These are phyloP conservation scores for Enteromius trimaculatus DNA, from an alignment of 2,797 vertebrate species.

Conservation along the genomic window DNA sequence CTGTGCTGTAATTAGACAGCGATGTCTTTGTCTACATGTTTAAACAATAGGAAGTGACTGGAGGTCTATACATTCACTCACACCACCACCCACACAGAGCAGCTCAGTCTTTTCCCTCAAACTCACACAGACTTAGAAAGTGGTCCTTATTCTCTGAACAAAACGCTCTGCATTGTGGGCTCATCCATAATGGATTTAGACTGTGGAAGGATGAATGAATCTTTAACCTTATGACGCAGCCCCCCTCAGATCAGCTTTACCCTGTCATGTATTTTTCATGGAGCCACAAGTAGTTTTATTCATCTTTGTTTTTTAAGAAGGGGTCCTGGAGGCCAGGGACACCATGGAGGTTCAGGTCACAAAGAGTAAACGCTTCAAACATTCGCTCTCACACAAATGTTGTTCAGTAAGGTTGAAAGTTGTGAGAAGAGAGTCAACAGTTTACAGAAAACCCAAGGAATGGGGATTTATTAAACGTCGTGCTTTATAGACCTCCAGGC, in stretches of 20 bases:
- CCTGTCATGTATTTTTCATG: conserved; percentile 55
- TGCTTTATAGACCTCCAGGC: conserved; percentile 12
- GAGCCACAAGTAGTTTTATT: conserved; percentile 44
- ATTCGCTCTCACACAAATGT: neutral
- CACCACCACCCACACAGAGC: neutral
- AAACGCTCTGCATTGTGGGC: conserved; percentile 28
- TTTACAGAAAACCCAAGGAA: neutral
- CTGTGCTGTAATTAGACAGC: neutral
- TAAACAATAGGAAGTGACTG: conserved; percentile 20
- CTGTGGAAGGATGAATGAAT: conserved; percentile 49
- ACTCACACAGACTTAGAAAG: neutral
- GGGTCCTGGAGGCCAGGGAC: conserved; percentile 29
- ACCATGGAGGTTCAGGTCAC: conserved; percentile 38
- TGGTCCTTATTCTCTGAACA: neutral
- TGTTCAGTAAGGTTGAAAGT: conserved; percentile 22
- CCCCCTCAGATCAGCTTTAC: conserved; percentile 50
- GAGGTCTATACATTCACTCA: neutral
- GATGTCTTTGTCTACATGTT: neutral
- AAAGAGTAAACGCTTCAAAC: conserved; percentile 2
- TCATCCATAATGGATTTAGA: conserved; percentile 48
- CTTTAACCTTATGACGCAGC: conserved; percentile 47
- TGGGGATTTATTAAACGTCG: conserved; percentile 6
- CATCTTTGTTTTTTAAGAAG: conserved; percentile 39
- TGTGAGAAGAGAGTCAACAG: neutral
- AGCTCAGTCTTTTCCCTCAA: neutral